Conservation (phyloP, 2,888 invertebrate species). For the Ormyrus pomaceus region DNA sequence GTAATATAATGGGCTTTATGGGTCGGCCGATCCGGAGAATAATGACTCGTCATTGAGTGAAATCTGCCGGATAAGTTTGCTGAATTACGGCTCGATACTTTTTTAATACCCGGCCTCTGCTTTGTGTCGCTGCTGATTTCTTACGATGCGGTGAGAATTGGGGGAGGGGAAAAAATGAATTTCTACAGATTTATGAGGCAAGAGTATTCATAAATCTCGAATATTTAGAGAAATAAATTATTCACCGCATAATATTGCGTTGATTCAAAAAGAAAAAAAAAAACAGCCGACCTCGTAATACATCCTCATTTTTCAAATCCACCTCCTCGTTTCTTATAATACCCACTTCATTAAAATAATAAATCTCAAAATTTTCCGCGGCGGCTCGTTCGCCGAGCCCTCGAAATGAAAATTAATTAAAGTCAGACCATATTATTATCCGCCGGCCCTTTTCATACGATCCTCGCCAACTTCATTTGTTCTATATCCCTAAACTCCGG, state of each 20-base stretch:
- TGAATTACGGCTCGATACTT: background rate
- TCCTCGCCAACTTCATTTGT: constrained; percentile 9
- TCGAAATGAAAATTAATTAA: constrained; percentile 8
- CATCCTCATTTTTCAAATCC: too few species aligned
- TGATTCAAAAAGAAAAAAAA: background rate
- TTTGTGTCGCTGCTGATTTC: too few species aligned
- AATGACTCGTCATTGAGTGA: constrained; percentile 20
- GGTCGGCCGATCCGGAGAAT: background rate
- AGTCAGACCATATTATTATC: background rate
- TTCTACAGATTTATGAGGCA: too few species aligned
- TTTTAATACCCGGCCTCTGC: background rate
- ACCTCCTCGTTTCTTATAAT: too few species aligned
- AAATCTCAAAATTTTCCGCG: background rate
- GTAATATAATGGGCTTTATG: background rate
- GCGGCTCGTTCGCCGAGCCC: background rate
- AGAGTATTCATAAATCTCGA: too few species aligned
- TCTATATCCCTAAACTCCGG: constrained; percentile 22
- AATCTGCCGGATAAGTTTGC: constrained; percentile 17
- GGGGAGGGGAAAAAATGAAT: too few species aligned
- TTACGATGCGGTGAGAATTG: too few species aligned
- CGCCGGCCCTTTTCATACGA: background rate
- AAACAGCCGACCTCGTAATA: too few species aligned
- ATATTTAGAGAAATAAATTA: background rate
- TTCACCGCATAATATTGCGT: background rate
- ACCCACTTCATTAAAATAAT: too few species aligned